Evolutionary conservation across 2,888 invertebrate species (phyloP).

Genomic region (Drosophila koepferae): DNA sequence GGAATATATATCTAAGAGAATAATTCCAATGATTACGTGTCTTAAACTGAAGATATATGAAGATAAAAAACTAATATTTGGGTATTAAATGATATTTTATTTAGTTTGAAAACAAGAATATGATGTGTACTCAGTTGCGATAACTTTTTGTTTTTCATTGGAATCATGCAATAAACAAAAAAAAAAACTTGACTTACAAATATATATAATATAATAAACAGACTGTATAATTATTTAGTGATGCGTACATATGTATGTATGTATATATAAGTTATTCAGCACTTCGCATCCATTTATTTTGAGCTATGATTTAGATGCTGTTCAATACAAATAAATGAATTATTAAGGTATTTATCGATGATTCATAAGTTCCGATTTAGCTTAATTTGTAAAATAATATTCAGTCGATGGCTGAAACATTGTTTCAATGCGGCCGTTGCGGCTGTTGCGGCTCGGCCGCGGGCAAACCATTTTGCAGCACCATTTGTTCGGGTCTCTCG

Average conservation of each 20-base stretch:
- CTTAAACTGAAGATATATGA: neutral
- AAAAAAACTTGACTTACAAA: neutral
- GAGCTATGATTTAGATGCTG: slow-evolving; percentile 12
- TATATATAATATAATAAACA: neutral
- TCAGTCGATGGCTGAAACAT: slow-evolving; percentile 56
- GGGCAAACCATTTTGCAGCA: slow-evolving; percentile 64
- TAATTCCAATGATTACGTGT: neutral
- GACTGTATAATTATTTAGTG: neutral
- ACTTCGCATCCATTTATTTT: slow-evolving; percentile 43
- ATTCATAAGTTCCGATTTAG: slow-evolving; percentile 12
- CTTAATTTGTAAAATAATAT: slow-evolving; percentile 16
- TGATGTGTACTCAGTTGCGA: too few relatives aligned
- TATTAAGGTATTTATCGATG: neutral
- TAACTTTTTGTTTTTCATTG: neutral
- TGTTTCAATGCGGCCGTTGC: slow-evolving; percentile 40
- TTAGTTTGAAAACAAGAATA: neutral
- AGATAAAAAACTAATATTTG: neutral
- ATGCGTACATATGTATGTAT: slow-evolving; percentile 15
- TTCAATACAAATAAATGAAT: slow-evolving; percentile 29
- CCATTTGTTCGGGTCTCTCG: slow-evolving; percentile 68
- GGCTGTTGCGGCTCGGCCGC: slow-evolving; percentile 72
- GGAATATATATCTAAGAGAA: neutral
- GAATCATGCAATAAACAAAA: neutral
- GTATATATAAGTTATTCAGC: slow-evolving; percentile 30
- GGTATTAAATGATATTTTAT: neutral